These are phyloP conservation scores for Bombus impatiens DNA, from an alignment of 1,140 invertebrate genomes.

Conservation along the genomic window DNA sequence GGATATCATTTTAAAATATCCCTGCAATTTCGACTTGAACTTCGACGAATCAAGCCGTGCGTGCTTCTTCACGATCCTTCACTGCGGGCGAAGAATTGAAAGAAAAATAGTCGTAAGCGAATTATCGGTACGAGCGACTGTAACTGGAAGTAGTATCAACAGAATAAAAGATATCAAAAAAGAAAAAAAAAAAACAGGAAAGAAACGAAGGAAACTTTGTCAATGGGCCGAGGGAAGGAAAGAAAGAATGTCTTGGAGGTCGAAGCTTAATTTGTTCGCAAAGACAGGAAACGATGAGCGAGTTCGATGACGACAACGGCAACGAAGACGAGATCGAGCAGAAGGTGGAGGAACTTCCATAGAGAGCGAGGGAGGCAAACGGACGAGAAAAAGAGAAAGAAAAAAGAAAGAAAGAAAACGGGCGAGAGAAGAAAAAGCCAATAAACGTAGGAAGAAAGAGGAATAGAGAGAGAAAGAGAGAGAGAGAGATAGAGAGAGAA, in stretches of 20 bases:
- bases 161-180: neutral
- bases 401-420: neutral
- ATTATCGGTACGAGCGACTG: neutral
- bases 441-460: conserved; percentile 23
- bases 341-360: conserved; percentile 10
- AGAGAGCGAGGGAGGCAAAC: conserved; percentile 6
- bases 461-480: conserved; percentile 37
- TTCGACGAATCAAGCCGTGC: neutral
- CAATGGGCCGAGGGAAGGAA: no score
- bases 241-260: neutral
- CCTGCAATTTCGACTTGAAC: neutral
- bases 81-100: no score
- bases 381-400: neutral
- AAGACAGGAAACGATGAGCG: neutral
- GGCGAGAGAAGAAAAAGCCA: neutral
- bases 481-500: conserved; percentile 34
- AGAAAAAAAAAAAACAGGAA: neutral
- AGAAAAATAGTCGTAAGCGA: no score
- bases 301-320: conserved; percentile 31
- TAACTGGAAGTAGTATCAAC: neutral
- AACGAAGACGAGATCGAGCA: conserved; percentile 32
- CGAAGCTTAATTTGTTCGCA: neutral
- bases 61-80: no score
- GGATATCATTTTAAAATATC: neutral
- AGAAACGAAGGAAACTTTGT: neutral